Evolutionary conservation across 1,140 invertebrate species (phyloP).

Genomic region (Cotesia chilonis): DNA sequence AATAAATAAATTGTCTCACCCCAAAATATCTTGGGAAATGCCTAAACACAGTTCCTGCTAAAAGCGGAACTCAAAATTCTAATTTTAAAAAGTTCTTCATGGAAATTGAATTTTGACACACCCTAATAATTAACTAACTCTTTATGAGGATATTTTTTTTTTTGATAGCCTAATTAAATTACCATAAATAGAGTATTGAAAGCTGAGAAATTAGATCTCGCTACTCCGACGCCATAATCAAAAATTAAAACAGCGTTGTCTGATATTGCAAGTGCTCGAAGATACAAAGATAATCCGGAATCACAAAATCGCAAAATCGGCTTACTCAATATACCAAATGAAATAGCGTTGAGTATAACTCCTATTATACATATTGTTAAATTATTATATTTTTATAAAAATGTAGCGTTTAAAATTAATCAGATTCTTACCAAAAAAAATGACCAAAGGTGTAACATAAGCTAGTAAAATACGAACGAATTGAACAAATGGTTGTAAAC

Average conservation of each 20-base stretch:
- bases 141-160: too few relatives aligned
- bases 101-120: too few relatives aligned
- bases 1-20: too few relatives aligned
- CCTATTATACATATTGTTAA: constrained; percentile 37
- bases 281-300: constrained; percentile 53
- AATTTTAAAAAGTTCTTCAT: too few relatives aligned
- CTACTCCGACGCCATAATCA: constrained; percentile 56
- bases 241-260: constrained; percentile 58
- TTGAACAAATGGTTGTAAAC: constrained; percentile 50
- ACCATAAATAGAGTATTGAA: constrained; percentile 58
- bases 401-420: not conserved
- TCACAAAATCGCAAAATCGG: constrained; percentile 43
- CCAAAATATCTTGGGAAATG: too few relatives aligned
- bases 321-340: constrained; percentile 50
- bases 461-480: constrained; percentile 48
- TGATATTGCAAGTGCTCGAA: constrained; percentile 55
- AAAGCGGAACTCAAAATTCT: too few relatives aligned
- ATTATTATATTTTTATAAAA: too few relatives aligned
- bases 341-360: constrained; percentile 50
- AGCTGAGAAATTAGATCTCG: constrained; percentile 45
- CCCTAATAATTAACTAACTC: too few relatives aligned
- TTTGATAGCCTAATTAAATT: constrained; percentile 31
- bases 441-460: constrained; percentile 53
- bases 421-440: constrained; percentile 49
- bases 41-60: too few relatives aligned